phyloP scores from a whole-genome alignment of 2,888 invertebrate genomes.

The Autographa gamma region DNA sequence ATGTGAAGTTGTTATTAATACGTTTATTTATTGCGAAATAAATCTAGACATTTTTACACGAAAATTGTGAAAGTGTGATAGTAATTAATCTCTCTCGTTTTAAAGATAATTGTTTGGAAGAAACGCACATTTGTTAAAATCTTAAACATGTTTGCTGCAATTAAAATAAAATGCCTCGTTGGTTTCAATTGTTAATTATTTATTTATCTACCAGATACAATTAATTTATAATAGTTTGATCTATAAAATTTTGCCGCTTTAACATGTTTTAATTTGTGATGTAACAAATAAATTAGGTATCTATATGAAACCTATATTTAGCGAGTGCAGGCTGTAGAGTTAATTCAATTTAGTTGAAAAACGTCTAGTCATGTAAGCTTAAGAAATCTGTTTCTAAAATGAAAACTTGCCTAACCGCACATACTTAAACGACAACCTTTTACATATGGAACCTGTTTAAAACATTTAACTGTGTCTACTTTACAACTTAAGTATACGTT shows the following conservation, averaged over 20 bases:
- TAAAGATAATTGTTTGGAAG: conserved; percentile 1
- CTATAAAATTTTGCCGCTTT: background rate
- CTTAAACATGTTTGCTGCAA: background rate
- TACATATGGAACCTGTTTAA: conserved; percentile 27
- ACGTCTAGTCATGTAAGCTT: conserved; percentile 23
- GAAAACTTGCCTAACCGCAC: conserved; percentile 16
- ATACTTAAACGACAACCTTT: conserved; percentile 42
- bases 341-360: conserved; percentile 9
- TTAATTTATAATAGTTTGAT: background rate
- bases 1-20: background rate
- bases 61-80: conserved; percentile 1
- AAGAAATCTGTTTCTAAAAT: conserved; percentile 26
- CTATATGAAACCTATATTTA: background rate
- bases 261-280: background rate
- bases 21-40: background rate
- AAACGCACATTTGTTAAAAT: background rate
- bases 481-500: background rate
- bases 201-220: background rate
- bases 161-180: conserved; percentile 1
- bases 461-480: conserved; percentile 27
- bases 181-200: background rate
- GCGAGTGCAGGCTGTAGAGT: background rate
- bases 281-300: background rate
- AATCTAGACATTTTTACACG: background rate
- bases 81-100: background rate